phyloP scores from a whole-genome alignment of 92 coral and sea anemone genomes.

The Paragorgia papillata region DNA sequence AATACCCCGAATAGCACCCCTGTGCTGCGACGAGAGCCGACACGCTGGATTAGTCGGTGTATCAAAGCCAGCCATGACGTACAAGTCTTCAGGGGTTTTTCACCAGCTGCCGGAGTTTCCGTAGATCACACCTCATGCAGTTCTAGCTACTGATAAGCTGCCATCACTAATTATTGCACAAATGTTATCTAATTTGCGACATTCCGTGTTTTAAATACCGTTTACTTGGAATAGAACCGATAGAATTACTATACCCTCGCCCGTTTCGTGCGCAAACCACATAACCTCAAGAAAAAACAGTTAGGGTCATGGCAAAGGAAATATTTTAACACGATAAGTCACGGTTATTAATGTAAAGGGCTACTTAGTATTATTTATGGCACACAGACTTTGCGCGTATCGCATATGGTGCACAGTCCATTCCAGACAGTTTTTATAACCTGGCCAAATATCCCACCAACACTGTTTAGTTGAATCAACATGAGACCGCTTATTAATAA shows the following conservation, averaged over 20 bases:
- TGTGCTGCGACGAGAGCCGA: neutral
- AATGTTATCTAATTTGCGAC: slow-evolving; percentile 8
- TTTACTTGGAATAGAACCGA: too few relatives aligned
- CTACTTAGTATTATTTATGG: neutral
- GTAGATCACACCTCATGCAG: neutral
- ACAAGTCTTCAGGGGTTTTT: slow-evolving; percentile 18
- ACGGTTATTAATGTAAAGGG: too few relatives aligned
- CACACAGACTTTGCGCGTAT: too few relatives aligned
- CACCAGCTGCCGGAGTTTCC: slow-evolving; percentile 28
- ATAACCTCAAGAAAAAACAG: too few relatives aligned
- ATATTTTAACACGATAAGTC: too few relatives aligned
- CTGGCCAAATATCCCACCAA: neutral
- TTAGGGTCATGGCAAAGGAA: too few relatives aligned
- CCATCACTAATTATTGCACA: slow-evolving; percentile 5
- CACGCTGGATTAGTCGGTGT: slow-evolving; percentile 11
- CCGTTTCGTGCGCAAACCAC: too few relatives aligned
- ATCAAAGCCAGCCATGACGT: slow-evolving; percentile 29
- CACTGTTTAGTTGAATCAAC: neutral
- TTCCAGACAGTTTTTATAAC: neutral
- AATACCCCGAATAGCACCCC: neutral
- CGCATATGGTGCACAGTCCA: neutral
- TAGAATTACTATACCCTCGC: too few relatives aligned
- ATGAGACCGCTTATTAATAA: neutral
- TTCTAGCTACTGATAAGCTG: neutral
- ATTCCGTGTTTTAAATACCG: neutral